Base-by-base conservation (phyloP, 2,113 vertebrate species). In the Hystrix cristata region DNA sequence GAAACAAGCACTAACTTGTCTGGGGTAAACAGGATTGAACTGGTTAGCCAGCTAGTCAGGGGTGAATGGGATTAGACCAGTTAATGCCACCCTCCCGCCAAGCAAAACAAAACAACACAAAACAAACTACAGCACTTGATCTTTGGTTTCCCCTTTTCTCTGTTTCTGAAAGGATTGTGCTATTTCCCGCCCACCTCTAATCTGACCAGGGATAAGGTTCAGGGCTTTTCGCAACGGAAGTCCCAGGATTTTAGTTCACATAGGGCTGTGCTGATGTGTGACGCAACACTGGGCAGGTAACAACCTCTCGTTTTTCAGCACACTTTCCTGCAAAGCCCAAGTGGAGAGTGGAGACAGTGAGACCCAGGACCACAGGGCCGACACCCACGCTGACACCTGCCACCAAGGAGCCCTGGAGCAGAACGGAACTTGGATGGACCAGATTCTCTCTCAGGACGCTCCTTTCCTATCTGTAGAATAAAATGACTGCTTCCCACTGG, bases 341-440 rank as follows among this genome's bases (percentile, higher is more conserved):
- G 80, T 16, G 18, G 4, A 3, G 19, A 60, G 8, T 43, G 0
- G 48, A 65, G 79, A 15, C 13, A 7, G 60, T 3, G 29, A 10
- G 1, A 27, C 38, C 6, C 16, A 60, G 5, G 55, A 13, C 2
- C 6, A 13, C 16, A 60, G 5, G 55, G 8, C 2, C 6, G 16
- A 18, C 7, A 2, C 72, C 60, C 67, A 34, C 38, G 74, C 43
- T 6, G 25, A 51, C 10, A 18, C 29, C 84, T 15, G 25, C 7
- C 13, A 1, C 5, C 1, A 6, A 46, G 6, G 7, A 48, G 48
- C 2, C 7, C 7, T 34, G 51, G 12, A 27, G 29, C 31, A 23
- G 74, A 43, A 23, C 31, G 18, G 9, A 38, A 53, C 31, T 1
- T 0, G 19, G 19, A 18, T 4, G 3, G 38, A 76, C 12, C 69